Evolutionary conservation across 2,888 invertebrate species (phyloP), one percentile per base, ranked within the genome.

Genomic region (Drosophila cracens): DNA sequence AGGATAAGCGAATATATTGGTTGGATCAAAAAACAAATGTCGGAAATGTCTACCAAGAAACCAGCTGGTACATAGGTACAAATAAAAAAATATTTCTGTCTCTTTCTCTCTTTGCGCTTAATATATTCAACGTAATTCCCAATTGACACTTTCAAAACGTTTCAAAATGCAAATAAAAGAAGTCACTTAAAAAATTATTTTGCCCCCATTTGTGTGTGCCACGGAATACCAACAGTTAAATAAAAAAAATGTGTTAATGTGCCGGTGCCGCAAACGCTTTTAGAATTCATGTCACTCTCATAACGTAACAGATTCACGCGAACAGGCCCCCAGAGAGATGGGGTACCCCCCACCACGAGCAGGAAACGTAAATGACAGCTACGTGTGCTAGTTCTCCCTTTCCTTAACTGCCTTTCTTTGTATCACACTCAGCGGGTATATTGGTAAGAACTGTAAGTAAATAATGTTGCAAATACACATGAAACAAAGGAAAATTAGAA

Each of bases 211-310:
- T 84, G 74, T 82, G 72, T 74, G 67, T 49, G 67, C 61, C 57
- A 54, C 59, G 38, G 67, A 59, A 81, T 57, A 71, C 68, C n/a
- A 27, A 51, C 34, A 62, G 64, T 34, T 25, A 53, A 36, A 54
- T 7, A 31, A 21, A 53, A 53, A 40, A 61, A 70, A 57, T 86
- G 77, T 80, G 79, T 80, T 77, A 90, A 86, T 83, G 89, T 70
- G 76, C 70, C 61, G 58, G 74, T 77, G 77, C 72, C 81, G 82
- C 79, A 86, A 89, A 89, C 79, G 89, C 87, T 87, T 89, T 90
- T 83, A 79, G 87, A 87, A 86, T 85, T 88, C 87, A 83, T 91
- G 91, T 90, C 91, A 89, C 77, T 90, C 87, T 83, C 81, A 85
- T 83, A 81, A 87, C 81, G 72, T 73, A 81, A 83, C 87, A 67